phyloP scores from a whole-genome alignment of 2,113 vertebrate genomes.

The Calidris pugnax region DNA sequence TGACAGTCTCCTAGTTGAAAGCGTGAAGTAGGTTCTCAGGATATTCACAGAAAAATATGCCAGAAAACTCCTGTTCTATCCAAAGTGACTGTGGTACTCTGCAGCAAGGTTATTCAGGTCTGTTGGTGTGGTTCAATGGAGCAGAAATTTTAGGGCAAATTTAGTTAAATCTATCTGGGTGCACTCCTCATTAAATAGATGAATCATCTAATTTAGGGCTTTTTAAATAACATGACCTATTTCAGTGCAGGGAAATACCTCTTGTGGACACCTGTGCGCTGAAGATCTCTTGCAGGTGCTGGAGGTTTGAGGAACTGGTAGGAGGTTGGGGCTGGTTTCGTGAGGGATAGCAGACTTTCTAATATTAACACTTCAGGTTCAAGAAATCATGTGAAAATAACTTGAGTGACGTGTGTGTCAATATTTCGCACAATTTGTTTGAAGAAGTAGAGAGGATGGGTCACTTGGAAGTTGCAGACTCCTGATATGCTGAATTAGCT shows the following conservation, averaged over 20 bases:
- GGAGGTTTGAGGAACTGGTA: not conserved
- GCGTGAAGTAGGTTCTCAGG: not conserved
- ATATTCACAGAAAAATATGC: not conserved
- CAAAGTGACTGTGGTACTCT: not conserved
- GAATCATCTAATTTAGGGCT: not conserved
- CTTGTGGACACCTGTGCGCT: not conserved
- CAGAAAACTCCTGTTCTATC: not conserved
- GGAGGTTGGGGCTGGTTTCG: not conserved
- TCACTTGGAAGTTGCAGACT: not conserved
- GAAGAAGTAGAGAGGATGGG: not conserved
- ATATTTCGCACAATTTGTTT: not conserved
- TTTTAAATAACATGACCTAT: not conserved
- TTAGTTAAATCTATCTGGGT: not conserved
- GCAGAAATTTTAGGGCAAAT: not conserved
- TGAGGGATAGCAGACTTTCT: not conserved
- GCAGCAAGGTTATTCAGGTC: not conserved
- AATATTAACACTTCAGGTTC: not conserved
- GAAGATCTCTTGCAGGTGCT: not conserved
- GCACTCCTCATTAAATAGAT: not conserved
- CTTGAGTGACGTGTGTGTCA: not conserved
- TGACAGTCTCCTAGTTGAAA: not conserved
- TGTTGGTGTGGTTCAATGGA: not conserved
- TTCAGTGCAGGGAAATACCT: not conserved
- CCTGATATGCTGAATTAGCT: not conserved
- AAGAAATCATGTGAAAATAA: not conserved